Evolutionary conservation across 2,888 invertebrate species (phyloP).

Genomic region (Deladenus siricidicola): DNA sequence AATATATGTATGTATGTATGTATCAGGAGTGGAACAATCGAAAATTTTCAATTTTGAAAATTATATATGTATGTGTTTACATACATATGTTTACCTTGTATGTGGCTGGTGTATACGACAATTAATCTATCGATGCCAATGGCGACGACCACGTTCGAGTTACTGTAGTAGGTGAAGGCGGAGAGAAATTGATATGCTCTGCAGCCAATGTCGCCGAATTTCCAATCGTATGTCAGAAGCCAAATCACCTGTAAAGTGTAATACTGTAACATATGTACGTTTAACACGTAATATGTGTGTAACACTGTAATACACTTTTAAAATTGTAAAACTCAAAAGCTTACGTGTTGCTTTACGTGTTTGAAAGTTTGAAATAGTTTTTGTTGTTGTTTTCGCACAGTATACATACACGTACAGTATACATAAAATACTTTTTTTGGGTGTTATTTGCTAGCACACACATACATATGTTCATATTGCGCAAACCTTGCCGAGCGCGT

Average conservation of each 20-base stretch:
- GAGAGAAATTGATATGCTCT: conserved; percentile 39
- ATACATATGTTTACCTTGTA: conserved; percentile 1
- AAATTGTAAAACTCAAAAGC: no score
- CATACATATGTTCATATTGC: not conserved
- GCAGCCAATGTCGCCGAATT: conserved; percentile 34
- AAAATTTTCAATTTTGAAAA: no score
- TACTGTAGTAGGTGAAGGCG: conserved; percentile 42
- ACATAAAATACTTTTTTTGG: not conserved
- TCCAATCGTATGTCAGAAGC: conserved; percentile 39
- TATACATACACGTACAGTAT: no score
- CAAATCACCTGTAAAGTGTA: conserved; percentile 30
- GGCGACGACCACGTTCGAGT: conserved; percentile 43
- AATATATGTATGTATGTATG: no score
- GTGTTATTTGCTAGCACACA: not conserved
- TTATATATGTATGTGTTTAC: no score
- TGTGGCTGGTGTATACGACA: conserved; percentile 32
- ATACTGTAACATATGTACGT: no score
- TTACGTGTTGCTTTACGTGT: no score
- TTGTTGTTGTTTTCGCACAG: no score
- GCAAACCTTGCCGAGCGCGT: conserved; percentile 45
- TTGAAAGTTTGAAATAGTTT: no score
- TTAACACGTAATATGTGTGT: no score
- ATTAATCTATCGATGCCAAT: conserved; percentile 43
- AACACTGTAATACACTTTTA: no score
- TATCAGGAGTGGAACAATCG: no score